phyloP scores from a whole-genome alignment of 2,888 invertebrate genomes.

The Harpalus rubripes region DNA sequence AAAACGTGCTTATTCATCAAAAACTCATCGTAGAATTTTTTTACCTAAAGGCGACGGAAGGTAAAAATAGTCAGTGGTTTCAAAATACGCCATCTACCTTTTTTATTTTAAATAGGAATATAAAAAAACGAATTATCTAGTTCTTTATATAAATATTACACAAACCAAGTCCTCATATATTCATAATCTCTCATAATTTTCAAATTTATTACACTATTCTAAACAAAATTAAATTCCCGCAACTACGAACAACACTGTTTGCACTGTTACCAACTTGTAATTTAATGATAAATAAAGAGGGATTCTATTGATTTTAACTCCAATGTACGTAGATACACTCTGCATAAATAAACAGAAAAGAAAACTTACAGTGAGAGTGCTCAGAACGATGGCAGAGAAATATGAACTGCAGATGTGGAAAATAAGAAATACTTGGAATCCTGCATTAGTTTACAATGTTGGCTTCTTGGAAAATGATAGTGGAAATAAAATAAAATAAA shows the following conservation, averaged over 20 bases:
- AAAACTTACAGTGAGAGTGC: neutral
- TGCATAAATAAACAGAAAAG: slow-evolving; percentile 2
- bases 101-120: too few species aligned
- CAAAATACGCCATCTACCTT: too few species aligned
- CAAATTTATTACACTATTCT: neutral
- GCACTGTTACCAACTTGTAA: neutral
- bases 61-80: too few species aligned
- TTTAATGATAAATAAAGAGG: slow-evolving; percentile 20
- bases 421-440: neutral
- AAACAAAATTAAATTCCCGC: neutral
- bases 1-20: too few species aligned
- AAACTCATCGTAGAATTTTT: too few species aligned
- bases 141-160: too few species aligned
- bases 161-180: neutral
- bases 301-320: slow-evolving; percentile 11
- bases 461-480: too few species aligned
- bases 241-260: neutral
- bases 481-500: too few species aligned
- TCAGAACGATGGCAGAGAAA: neutral
- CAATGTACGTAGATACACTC: neutral
- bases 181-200: neutral
- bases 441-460: too few species aligned
- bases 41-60: too few species aligned
- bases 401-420: neutral
- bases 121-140: too few species aligned